phyloP scores from a whole-genome alignment of 2,888 invertebrate species.

The Pecten maximus region DNA sequence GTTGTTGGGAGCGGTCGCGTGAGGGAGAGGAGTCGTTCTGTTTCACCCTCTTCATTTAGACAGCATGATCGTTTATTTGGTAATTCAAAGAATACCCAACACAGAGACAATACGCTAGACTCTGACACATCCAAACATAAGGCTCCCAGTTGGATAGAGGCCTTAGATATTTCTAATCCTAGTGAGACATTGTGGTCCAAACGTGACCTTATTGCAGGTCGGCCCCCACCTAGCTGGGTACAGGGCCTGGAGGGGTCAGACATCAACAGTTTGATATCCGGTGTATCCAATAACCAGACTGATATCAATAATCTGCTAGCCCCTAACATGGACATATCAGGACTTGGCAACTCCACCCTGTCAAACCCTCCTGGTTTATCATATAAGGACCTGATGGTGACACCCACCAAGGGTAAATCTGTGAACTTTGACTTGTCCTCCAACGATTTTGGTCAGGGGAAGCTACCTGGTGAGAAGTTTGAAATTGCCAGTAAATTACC shows the following conservation, averaged over 20 bases:
- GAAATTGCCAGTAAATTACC: slow-evolving; percentile 52
- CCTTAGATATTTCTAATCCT: slow-evolving; percentile 65
- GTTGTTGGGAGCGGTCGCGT: slow-evolving; percentile 38
- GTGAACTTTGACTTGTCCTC: slow-evolving; percentile 8
- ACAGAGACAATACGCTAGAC: slow-evolving; percentile 61
- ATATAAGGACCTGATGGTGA: slow-evolving; percentile 49
- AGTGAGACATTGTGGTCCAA: slow-evolving; percentile 65
- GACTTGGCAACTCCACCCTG: not conserved
- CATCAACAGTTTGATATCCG: slow-evolving; percentile 62
- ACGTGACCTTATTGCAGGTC: slow-evolving; percentile 62
- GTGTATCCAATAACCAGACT: slow-evolving; percentile 46
- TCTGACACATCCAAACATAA: slow-evolving; percentile 58
- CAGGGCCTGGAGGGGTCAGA: slow-evolving; percentile 68
- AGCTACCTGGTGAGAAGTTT: slow-evolving; percentile 42
- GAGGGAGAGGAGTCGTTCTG: slow-evolving; percentile 66
- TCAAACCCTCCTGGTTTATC: slow-evolving; percentile 44
- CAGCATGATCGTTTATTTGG: slow-evolving; percentile 62
- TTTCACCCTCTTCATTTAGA: slow-evolving; percentile 65
- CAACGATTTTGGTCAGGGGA: not conserved
- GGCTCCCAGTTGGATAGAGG: slow-evolving; percentile 68
- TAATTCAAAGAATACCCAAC: slow-evolving; percentile 58
- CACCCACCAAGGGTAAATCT: slow-evolving; percentile 21
- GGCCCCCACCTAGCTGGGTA: slow-evolving; percentile 73
- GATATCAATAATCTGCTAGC: slow-evolving; percentile 39
- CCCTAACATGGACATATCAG: not conserved